phyloP scores from a whole-genome alignment of 2,888 invertebrate genomes.

The Gryllus longicercus region DNA sequence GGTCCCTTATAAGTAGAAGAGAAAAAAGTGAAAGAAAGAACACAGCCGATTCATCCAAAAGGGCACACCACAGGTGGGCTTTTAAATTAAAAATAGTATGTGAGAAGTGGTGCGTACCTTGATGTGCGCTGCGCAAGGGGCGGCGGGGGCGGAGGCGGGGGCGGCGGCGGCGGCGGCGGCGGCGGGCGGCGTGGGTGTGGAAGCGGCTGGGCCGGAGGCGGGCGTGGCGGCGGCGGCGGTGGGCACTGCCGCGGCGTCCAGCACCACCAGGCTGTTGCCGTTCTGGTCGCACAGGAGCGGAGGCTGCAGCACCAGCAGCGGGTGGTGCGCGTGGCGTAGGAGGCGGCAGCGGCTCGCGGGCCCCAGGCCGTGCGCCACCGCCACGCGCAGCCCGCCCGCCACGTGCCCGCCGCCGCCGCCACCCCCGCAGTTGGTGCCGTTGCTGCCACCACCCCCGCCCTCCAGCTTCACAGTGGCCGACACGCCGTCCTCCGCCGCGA shows the following conservation, averaged over 20 bases:
- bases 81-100: too few species aligned
- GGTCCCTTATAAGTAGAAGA: too few species aligned
- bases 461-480: conserved; percentile 38
- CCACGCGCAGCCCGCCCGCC: neutral
- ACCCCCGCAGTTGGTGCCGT: conserved; percentile 12
- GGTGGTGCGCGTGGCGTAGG: conserved; percentile 25
- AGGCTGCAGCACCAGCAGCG: conserved; percentile 33
- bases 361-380: conserved; percentile 43
- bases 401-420: conserved; percentile 19
- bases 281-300: conserved; percentile 58
- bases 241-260: conserved; percentile 43
- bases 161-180: conserved; percentile 43
- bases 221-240: neutral
- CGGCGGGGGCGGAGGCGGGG: conserved; percentile 27
- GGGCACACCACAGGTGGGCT: too few species aligned
- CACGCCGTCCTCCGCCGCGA: conserved; percentile 41
- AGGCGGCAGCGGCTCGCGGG: conserved; percentile 39
- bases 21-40: too few species aligned
- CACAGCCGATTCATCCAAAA: too few species aligned
- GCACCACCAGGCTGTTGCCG: conserved; percentile 65
- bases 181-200: conserved; percentile 47
- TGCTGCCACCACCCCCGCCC: conserved; percentile 27
- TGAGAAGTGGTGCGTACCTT: neutral
- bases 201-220: conserved; percentile 21
- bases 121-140: neutral